Conservation (phyloP, 2,113 vertebrate genomes). For the Rhineura floridana region DNA sequence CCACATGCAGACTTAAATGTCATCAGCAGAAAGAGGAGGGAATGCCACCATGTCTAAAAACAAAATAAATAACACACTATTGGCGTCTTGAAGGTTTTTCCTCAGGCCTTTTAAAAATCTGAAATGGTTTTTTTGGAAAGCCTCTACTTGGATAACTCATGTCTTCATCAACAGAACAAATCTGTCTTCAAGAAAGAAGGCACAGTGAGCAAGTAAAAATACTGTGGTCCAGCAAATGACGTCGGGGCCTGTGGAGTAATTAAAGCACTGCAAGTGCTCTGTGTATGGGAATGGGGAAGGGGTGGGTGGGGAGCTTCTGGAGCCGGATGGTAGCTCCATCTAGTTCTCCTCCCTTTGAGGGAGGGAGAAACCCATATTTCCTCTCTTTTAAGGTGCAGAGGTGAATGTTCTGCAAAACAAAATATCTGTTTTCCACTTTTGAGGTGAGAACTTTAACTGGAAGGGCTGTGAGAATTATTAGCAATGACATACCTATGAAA, state of each 20-base stretch:
- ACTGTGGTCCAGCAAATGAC: conserved; percentile 65
- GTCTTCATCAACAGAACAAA: conserved; percentile 67
- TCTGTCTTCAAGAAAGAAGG: conserved; percentile 64
- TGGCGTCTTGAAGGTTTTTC: conserved; percentile 55
- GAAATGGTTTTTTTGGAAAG: conserved; percentile 63
- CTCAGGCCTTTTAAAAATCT: conserved; percentile 57
- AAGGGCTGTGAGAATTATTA: neutral
- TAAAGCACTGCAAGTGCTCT: conserved; percentile 44
- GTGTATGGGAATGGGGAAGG: conserved; percentile 45
- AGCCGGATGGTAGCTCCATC: conserved; percentile 39
- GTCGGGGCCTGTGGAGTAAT: conserved; percentile 46
- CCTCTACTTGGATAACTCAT: conserved; percentile 55
- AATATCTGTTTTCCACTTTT: neutral
- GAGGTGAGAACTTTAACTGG: no score
- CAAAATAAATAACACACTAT: conserved; percentile 39
- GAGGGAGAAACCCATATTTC: neutral
- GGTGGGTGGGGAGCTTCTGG: conserved; percentile 38
- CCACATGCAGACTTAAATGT: conserved; percentile 42
- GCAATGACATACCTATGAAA: neutral
- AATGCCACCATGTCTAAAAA: conserved; percentile 47
- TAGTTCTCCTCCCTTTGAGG: conserved; percentile 21
- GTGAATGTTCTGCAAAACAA: neutral
- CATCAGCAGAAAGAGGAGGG: conserved; percentile 45
- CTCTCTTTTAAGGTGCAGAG: neutral
- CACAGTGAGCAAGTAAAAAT: conserved; percentile 67